Conservation (phyloP, 2,113 vertebrate species). For the Bambusicola thoracicus region DNA sequence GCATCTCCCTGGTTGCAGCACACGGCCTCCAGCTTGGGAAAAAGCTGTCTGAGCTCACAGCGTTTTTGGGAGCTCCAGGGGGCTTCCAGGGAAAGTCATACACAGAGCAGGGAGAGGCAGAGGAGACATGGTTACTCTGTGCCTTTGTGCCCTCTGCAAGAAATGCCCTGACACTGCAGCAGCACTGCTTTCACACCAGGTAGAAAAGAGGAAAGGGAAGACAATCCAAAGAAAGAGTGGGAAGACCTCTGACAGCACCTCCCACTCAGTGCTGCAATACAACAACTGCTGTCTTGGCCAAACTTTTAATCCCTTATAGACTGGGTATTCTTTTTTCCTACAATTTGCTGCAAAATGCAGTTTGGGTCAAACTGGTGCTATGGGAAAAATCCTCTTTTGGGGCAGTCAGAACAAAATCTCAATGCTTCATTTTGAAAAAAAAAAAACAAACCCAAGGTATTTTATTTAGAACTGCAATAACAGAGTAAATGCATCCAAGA, state of each 20-base stretch:
- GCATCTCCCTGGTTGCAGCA: accelerated
- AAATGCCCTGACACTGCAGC: accelerated
- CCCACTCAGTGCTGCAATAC: accelerated
- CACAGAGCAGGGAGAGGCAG: not conserved
- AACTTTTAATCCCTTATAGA: not conserved
- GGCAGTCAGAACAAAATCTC: not conserved
- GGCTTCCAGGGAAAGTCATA: not conserved
- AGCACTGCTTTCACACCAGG: not conserved
- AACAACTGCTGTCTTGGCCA: not conserved
- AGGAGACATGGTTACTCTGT: accelerated
- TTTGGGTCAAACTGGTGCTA: not conserved
- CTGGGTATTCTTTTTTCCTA: not conserved
- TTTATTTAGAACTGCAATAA: not conserved
- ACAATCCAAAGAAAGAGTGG: not conserved
- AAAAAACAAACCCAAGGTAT: not conserved
- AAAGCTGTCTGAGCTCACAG: accelerated
- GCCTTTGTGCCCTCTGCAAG: not conserved
- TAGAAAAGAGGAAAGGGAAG: not conserved
- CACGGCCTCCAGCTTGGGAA: not conserved
- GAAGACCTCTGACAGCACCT: not conserved
- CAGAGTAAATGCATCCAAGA: not conserved
- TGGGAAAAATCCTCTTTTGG: not conserved
- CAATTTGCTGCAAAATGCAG: not conserved
- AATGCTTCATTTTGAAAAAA: not conserved
- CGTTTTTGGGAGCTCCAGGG: not conserved